Evolutionary conservation across 2,797 vertebrate genomes (phyloP), one percentile per base, ranked within the genome.

Genomic region (Micropoecilia bifurca): DNA sequence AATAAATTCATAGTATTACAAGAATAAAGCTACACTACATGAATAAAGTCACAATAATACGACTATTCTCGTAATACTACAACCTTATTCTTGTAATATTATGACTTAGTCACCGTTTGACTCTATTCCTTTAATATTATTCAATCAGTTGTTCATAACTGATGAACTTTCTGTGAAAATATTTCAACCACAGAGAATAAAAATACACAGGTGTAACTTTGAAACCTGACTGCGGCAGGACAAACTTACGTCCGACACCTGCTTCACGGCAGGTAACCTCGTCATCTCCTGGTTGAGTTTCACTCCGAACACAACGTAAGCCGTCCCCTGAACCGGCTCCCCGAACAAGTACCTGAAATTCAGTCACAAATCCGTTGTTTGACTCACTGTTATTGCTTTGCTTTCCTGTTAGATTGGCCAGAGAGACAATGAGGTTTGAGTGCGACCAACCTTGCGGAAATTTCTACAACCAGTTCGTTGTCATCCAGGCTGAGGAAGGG

Each of bases 231-330:
- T 0, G 55, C n/a, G 3, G 39, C 9, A 41, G 20, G 9, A 36
- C 13, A 18, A 45, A 90, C 92, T 91, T 73, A 95, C 96, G 5
- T 95, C 9, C 22, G 91, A 92, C 47, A 96, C 81, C 81, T 93
- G 92, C 88, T 95, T 95, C 75, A 96, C 86, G 25, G 83, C 75
- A 3, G 93, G 90, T 18, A 96, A 47, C 68, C 94, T 88, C 25
- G 53, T 91, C 90, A 93, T 95, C 77, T 93, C 82, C 5, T 92
- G 89, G 78, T 95, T 85, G 3, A 83, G 78, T 80, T 91, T 92
- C 43, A 96, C 87, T 76, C 96, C 96, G 76, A 96, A 96, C 85
- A 94, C 87, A 39, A 96, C 92, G 2, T 95, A 96, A 3, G 96
- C 96, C 0, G 86, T 93, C 6, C 96, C 95, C 76, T 92, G 80